phyloP scores from a whole-genome alignment of 2,113 vertebrate species.

The Spermophilus dauricus region DNA sequence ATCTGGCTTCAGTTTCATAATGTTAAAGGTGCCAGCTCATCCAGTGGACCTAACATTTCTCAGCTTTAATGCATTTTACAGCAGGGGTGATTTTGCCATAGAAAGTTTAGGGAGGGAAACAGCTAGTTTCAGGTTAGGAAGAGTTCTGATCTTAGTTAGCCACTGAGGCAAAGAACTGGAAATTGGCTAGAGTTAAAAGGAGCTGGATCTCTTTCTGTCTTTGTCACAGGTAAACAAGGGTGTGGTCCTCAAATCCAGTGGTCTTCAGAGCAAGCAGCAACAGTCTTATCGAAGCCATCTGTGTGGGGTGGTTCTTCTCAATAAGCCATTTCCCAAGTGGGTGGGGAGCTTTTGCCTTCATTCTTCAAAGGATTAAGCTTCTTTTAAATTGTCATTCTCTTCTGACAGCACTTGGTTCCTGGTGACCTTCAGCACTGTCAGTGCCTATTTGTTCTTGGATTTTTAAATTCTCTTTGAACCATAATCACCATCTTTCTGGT shows the following conservation, averaged over 20 bases:
- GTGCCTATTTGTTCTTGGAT: background rate
- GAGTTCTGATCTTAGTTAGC: background rate
- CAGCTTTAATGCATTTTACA: background rate
- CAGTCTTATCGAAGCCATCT: background rate
- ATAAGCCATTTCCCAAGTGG: background rate
- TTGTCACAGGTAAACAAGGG: background rate
- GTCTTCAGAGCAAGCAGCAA: background rate
- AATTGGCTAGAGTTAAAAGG: background rate
- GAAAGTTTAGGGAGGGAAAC: background rate
- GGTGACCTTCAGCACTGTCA: background rate
- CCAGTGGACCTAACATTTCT: background rate
- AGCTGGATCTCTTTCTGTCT: background rate
- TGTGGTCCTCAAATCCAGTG: background rate
- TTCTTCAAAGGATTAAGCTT: background rate
- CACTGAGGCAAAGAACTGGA: background rate
- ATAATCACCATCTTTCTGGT: background rate
- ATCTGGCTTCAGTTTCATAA: background rate
- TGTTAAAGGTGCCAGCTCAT: background rate
- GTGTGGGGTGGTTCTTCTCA: background rate
- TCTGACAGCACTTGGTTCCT: background rate
- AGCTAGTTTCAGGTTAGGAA: background rate
- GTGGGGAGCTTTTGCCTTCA: background rate
- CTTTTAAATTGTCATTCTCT: background rate
- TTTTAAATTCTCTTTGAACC: slow-evolving; percentile 15
- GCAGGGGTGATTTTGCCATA: background rate